Percentiles rank a stretch among this genome's conserved stretches.
phyloP scores from a whole-genome alignment of 2,888 invertebrate species.

The Polietes domitor region DNA sequence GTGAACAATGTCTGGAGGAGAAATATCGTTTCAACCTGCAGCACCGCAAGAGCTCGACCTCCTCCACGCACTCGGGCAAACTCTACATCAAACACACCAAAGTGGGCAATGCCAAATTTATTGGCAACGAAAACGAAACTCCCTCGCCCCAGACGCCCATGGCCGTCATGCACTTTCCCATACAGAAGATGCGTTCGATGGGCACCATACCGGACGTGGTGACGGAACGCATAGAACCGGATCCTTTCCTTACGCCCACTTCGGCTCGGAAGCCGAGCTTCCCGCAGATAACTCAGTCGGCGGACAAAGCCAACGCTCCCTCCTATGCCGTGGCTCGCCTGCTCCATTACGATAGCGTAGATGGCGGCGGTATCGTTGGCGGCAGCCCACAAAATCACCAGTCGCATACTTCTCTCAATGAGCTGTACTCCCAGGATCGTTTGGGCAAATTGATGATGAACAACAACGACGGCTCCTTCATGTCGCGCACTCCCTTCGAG shows the following conservation, averaged over 20 bases:
- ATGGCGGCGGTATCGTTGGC: conserved; percentile 66
- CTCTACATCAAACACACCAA: conserved; percentile 77
- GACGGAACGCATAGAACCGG: conserved; percentile 77
- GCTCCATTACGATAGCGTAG: conserved; percentile 74
- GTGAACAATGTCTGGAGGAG: conserved; percentile 74
- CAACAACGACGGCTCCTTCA: conserved; percentile 71
- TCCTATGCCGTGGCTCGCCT: conserved; percentile 70
- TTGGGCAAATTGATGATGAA: conserved; percentile 69
- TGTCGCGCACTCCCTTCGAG: conserved; percentile 80
- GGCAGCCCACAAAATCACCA: conserved; percentile 53
- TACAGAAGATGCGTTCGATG: conserved; percentile 80
- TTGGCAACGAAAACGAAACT: conserved; percentile 77
- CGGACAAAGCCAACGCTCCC: conserved; percentile 72
- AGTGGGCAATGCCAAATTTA: conserved; percentile 80
- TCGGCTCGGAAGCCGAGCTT: conserved; percentile 76
- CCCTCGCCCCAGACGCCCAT: conserved; percentile 60
- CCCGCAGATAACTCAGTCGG: conserved; percentile 73
- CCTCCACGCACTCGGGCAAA: conserved; percentile 74
- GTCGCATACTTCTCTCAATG: conserved; percentile 72
- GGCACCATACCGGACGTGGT: conserved; percentile 80
- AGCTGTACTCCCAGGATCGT: conserved; percentile 72
- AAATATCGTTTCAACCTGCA: conserved; percentile 73
- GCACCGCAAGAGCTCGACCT: conserved; percentile 75
- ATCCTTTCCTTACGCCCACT: conserved; percentile 80
- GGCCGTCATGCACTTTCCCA: conserved; percentile 73